A percentile compares a stretch with the other conserved stretches of the same genome.
Evolutionary conservation across 2,888 invertebrate genomes (phyloP).

Genomic region (Tetragonisca angustula): DNA sequence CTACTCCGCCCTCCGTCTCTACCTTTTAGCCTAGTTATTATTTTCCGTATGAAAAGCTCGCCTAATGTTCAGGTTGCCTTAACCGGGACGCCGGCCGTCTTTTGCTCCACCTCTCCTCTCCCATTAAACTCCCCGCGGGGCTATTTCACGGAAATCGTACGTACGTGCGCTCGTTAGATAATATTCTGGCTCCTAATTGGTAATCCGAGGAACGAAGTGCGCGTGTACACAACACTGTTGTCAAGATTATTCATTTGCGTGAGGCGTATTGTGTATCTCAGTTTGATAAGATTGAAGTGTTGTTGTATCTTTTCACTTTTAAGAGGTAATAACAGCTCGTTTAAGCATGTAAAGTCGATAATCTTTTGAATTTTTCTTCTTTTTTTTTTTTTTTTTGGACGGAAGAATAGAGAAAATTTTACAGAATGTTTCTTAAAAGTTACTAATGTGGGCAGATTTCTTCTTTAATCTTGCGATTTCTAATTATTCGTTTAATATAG

Average conservation of each 20-base stretch:
- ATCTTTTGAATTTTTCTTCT: no score
- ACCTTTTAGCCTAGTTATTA: conserved; percentile 50
- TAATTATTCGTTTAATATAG: no score
- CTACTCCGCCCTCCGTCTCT: not conserved
- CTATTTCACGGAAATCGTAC: not conserved
- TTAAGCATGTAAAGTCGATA: no score
- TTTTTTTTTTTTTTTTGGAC: no score
- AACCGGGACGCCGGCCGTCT: conserved; percentile 40
- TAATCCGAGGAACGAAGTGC: not conserved
- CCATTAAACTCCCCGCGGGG: conserved; percentile 24
- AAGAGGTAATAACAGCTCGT: no score
- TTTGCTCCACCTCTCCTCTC: conserved; percentile 13
- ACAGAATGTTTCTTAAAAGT: no score
- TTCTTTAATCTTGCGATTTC: no score
- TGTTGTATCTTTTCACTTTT: no score
- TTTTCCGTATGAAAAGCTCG: conserved; percentile 52
- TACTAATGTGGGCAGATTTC: no score
- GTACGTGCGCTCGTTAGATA: not conserved
- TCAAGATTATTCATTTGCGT: not conserved
- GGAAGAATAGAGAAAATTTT: no score
- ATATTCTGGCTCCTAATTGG: not conserved
- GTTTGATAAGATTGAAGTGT: no score
- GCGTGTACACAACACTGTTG: not conserved
- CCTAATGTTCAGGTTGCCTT: conserved; percentile 45
- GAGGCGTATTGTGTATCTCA: not conserved